Percentiles rank a stretch among this genome's conserved stretches.
phyloP scores from a whole-genome alignment of 2,113 vertebrate genomes.

The Aspidoscelis tigris region DNA sequence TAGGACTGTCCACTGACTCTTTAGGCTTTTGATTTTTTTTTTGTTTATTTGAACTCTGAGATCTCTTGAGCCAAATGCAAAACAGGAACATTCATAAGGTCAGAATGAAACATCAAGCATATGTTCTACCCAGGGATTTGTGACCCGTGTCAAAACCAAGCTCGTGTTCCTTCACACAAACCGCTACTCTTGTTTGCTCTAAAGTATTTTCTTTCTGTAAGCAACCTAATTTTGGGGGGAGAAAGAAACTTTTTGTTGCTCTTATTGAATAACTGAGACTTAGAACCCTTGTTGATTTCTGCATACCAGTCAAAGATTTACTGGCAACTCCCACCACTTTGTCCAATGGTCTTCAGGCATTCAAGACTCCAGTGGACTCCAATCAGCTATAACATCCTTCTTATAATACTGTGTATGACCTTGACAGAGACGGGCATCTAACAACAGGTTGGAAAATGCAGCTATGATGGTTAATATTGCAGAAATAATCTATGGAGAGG shows the following conservation, averaged over 20 bases:
- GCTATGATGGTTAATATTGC: constrained; percentile 9
- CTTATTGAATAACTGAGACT: not conserved
- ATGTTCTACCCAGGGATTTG: not conserved
- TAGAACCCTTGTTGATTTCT: not conserved
- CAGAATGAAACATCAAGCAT: not conserved
- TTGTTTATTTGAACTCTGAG: not conserved
- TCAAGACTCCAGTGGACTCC: not conserved
- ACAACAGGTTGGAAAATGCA: constrained; percentile 17
- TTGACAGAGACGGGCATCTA: not conserved
- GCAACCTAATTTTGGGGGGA: not conserved
- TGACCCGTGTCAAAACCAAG: not conserved
- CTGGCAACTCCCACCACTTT: not conserved
- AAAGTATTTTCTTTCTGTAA: not conserved
- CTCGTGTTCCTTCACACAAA: not conserved
- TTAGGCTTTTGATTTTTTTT: not conserved
- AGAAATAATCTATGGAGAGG: not conserved
- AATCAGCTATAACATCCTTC: constrained; percentile 1
- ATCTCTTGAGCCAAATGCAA: not conserved
- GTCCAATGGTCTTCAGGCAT: not conserved
- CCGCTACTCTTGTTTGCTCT: not conserved
- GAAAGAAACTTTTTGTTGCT: not conserved
- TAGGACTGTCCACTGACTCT: not conserved
- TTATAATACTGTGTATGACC: constrained; percentile 6
- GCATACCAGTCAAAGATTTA: not conserved
- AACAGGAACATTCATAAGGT: not conserved